These are phyloP conservation scores for Rhinoraja longicauda DNA, from an alignment of 2,797 vertebrate genomes.

Conservation along the genomic window DNA sequence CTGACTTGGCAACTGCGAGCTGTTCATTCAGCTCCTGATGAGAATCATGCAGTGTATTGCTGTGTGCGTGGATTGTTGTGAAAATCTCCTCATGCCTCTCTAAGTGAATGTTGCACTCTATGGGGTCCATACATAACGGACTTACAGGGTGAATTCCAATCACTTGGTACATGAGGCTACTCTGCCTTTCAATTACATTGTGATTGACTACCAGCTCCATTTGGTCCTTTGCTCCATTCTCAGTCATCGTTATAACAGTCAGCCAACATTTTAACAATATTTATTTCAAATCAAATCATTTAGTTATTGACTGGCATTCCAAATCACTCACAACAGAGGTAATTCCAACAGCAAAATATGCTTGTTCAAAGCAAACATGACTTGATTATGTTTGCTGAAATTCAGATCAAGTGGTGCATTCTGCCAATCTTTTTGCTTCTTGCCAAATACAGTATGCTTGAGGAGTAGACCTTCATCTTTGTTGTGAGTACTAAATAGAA, in stretches of 20 bases:
- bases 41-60: no score
- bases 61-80: no score
- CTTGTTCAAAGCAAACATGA: background rate
- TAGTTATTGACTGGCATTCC: background rate
- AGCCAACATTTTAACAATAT: slow-evolving; percentile 21
- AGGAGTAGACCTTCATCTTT: no score
- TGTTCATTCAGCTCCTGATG: no score
- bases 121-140: no score
- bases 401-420: background rate
- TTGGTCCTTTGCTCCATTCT: background rate
- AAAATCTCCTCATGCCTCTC: no score
- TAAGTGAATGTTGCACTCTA: no score
- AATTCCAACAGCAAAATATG: slow-evolving; percentile 7
- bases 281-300: background rate
- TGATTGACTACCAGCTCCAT: background rate
- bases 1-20: no score
- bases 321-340: background rate
- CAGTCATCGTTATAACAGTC: background rate
- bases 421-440: background rate
- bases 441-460: slow-evolving; percentile 9
- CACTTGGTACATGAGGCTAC: background rate
- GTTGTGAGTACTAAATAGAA: no score
- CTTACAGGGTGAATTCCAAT: no score
- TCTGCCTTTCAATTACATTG: background rate
- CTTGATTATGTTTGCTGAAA: background rate